These are phyloP conservation scores for Pteronura brasiliensis DNA, from an alignment of 2,113 vertebrate genomes.

Conservation along the genomic window DNA sequence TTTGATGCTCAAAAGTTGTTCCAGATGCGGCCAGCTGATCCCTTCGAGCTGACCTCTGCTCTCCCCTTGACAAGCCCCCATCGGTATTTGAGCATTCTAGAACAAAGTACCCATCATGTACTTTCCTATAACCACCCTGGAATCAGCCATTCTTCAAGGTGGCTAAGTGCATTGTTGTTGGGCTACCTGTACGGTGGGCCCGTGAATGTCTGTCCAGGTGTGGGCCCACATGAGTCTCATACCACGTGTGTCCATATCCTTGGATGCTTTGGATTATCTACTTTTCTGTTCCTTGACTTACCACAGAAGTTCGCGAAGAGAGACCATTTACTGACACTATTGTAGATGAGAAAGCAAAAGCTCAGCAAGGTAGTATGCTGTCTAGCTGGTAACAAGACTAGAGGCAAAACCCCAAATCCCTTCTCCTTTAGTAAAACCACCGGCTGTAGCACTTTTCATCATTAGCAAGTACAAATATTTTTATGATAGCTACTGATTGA, in stretches of 20 bases:
- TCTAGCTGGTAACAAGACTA: neutral
- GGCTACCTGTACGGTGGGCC: neutral
- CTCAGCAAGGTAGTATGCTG: neutral
- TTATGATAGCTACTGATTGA: neutral
- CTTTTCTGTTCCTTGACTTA: neutral
- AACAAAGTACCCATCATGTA: neutral
- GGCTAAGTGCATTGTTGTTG: neutral
- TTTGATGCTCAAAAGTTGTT: neutral
- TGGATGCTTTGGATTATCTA: neutral
- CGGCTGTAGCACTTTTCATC: neutral
- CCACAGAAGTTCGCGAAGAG: neutral
- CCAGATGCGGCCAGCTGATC: neutral
- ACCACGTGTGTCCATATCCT: neutral
- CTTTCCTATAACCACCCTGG: neutral
- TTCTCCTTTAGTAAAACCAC: neutral
- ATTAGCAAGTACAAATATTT: neutral
- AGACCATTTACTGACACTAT: neutral
- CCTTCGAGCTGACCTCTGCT: neutral
- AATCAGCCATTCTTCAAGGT: neutral
- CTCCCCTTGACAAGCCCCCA: neutral
- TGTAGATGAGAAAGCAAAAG: neutral
- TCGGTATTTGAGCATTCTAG: neutral
- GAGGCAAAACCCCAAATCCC: neutral
- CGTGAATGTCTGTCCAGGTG: neutral
- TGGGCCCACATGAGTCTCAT: neutral